These are phyloP conservation scores for Clarias laeviceps DNA, from an alignment of 2,797 vertebrate species.

Conservation along the genomic window DNA sequence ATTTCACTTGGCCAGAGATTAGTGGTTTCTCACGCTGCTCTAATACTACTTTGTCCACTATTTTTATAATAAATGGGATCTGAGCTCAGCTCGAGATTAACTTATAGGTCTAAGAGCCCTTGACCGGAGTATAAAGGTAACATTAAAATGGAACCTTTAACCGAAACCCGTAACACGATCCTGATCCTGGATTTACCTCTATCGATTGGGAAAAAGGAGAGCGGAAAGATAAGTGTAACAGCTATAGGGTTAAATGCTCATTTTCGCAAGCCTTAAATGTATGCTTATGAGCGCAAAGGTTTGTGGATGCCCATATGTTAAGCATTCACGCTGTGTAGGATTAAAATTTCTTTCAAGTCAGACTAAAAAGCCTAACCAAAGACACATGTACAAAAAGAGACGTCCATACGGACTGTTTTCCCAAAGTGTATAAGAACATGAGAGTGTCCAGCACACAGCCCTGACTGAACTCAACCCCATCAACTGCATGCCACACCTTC, in stretches of 20 bases:
- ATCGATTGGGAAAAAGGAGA: slow-evolving; percentile 34
- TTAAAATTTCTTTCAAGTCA: not conserved
- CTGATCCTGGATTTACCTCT: slow-evolving; percentile 27
- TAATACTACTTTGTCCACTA: slow-evolving; percentile 4
- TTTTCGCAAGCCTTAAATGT: slow-evolving; percentile 12
- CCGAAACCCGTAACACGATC: slow-evolving; percentile 24
- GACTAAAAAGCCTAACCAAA: not conserved
- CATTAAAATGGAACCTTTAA: slow-evolving; percentile 36
- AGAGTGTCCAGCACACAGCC: not conserved
- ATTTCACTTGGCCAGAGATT: slow-evolving; percentile 26
- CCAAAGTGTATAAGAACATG: not conserved
- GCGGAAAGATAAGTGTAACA: slow-evolving; percentile 26
- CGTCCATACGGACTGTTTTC: not conserved
- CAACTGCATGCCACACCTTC: not conserved
- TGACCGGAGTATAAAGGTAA: slow-evolving; percentile 15
- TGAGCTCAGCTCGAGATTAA: slow-evolving; percentile 19
- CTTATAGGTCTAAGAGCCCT: slow-evolving; percentile 26
- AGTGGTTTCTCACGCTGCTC: slow-evolving; percentile 27
- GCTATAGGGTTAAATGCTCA: slow-evolving; percentile 12
- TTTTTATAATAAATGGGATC: slow-evolving; percentile 21
- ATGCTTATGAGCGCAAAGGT: not conserved
- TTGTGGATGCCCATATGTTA: not conserved
- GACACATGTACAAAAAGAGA: not conserved
- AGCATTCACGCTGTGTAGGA: too few relatives aligned
- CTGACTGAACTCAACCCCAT: not conserved